Evolutionary conservation across 2,113 vertebrate species (phyloP).

Genomic region (Oncorhynchus tshawytscha): DNA sequence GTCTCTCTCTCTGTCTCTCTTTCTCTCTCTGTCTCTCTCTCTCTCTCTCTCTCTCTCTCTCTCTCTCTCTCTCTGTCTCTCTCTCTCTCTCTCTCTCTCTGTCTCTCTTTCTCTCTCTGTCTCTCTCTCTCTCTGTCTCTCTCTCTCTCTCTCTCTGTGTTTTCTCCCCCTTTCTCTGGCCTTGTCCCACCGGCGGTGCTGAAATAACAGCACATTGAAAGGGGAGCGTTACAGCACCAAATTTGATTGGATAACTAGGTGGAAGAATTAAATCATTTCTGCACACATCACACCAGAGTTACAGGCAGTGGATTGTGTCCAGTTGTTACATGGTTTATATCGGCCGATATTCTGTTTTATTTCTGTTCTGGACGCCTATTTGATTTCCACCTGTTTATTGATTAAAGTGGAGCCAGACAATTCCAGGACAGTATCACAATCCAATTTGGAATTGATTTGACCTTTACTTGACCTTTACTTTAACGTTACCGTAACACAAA

Average conservation of each 20-base stretch:
- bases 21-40: not conserved
- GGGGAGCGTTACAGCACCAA: slow-evolving; percentile 13
- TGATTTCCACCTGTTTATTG: slow-evolving; percentile 69
- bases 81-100: not conserved
- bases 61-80: not conserved
- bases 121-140: not conserved
- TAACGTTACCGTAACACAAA: slow-evolving; percentile 55
- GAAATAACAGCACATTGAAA: slow-evolving; percentile 56
- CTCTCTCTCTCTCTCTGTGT: not conserved
- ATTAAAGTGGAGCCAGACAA: slow-evolving; percentile 62
- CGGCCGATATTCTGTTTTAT: slow-evolving; percentile 24
- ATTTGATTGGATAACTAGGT: not conserved
- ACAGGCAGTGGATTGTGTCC: not conserved
- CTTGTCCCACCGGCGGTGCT: slow-evolving; percentile 35
- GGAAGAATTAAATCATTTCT: too few species aligned
- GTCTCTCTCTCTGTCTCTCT: not conserved
- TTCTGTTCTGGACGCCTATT: slow-evolving; percentile 53
- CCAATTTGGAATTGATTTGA: slow-evolving; percentile 64
- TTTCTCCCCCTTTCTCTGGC: too few species aligned
- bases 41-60: too few species aligned
- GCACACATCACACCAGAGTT: not conserved
- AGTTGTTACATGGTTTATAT: slow-evolving; percentile 2
- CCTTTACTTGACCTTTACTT: slow-evolving; percentile 66
- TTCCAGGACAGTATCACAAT: slow-evolving; percentile 56
- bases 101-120: too few species aligned